A percentile compares a stretch with the other conserved stretches of the same genome.
These are phyloP conservation scores for Nannoperca obscura DNA, from an alignment of 2,797 vertebrate species.

Conservation along the genomic window DNA sequence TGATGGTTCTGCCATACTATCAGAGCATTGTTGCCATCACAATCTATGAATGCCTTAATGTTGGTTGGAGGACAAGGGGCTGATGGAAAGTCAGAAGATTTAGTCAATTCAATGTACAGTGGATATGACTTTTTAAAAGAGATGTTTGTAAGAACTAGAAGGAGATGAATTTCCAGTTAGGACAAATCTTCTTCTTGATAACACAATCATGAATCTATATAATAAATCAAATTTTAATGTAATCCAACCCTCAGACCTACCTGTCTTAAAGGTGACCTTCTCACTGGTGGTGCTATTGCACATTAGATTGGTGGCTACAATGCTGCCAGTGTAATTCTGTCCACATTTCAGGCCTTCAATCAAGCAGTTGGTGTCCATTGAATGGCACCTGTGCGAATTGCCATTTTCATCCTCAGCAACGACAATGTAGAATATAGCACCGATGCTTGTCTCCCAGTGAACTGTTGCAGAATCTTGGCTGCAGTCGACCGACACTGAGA, in stretches of 20 bases:
- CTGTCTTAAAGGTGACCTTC: conserved; percentile 68
- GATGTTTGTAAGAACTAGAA: neutral
- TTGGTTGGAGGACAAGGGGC: conserved; percentile 75
- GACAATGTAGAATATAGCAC: conserved; percentile 74
- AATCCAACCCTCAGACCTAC: conserved; percentile 59
- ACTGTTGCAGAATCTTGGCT: conserved; percentile 71
- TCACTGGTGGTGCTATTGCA: conserved; percentile 80
- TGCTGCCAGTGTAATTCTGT: conserved; percentile 71
- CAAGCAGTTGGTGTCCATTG: conserved; percentile 64
- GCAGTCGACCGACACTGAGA: conserved; percentile 69
- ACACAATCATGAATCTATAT: neutral
- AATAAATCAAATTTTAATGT: neutral
- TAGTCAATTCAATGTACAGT: neutral
- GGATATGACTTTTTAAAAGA: neutral
- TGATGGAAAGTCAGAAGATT: conserved; percentile 43
- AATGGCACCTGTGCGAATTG: conserved; percentile 56
- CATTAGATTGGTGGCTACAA: conserved; percentile 71
- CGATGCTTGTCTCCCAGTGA: conserved; percentile 69
- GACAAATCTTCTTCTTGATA: neutral
- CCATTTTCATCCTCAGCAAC: conserved; percentile 62
- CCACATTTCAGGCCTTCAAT: conserved; percentile 81
- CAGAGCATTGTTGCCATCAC: conserved; percentile 64
- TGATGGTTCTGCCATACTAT: conserved; percentile 78
- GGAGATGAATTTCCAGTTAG: neutral
- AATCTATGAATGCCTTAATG: conserved; percentile 72